phyloP scores from a whole-genome alignment of 1,140 invertebrate genomes.

The Papilio machaon region DNA sequence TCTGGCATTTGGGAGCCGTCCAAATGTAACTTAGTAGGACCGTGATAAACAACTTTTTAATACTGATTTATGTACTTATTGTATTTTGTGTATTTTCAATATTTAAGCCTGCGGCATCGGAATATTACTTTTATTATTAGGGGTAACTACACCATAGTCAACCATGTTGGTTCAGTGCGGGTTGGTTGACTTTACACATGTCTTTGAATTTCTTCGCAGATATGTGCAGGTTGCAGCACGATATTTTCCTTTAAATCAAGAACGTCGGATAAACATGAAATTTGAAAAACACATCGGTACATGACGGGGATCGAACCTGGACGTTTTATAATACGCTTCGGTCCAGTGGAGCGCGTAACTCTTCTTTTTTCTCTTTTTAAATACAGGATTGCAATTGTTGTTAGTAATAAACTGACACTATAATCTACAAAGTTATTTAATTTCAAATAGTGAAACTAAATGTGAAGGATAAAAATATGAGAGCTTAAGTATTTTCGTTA shows the following conservation, averaged over 20 bases:
- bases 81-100: background rate
- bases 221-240: background rate
- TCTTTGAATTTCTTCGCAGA: too few relatives aligned
- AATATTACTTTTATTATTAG: background rate
- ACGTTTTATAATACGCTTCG: too few relatives aligned
- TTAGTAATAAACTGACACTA: background rate
- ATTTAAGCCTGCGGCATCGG: background rate
- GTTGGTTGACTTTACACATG: background rate
- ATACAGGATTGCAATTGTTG: background rate
- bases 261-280: too few relatives aligned
- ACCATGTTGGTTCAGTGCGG: too few relatives aligned
- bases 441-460: background rate
- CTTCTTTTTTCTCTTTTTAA: background rate
- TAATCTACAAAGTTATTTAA: background rate
- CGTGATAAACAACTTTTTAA: slow-evolving; percentile 3
- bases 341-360: too few relatives aligned
- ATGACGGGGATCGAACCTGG: too few relatives aligned
- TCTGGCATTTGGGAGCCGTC: background rate
- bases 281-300: too few relatives aligned
- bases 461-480: background rate
- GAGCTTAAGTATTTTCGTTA: background rate
- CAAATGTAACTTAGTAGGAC: background rate
- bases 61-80: slow-evolving; percentile 10
- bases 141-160: too few relatives aligned
- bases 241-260: background rate